Base-by-base conservation (phyloP, 2,113 vertebrate species). In the Grus americana region DNA sequence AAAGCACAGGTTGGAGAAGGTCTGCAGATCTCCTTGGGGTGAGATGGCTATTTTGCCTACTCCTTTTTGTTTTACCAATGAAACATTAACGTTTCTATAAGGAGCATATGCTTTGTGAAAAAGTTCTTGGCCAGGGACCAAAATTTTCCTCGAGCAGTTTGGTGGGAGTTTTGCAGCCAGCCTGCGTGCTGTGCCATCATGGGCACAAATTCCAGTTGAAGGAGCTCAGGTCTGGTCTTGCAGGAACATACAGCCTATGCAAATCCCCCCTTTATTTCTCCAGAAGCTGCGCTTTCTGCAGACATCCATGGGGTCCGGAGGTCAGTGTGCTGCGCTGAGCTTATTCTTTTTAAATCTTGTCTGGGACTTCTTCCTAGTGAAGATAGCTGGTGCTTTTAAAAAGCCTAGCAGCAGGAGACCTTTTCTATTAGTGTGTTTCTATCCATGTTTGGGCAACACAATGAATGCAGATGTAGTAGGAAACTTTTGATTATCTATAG, bases 401-500 rank as follows among this genome's bases (percentile, higher is more conserved):
- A 81, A 86, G 57, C 70, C 34, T 58, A 94, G 78, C 94, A 73
- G 78, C 87, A 91, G 81, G 93, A 93, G 49, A 91, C 62, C 50
- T 83, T 55, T 94, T 86, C 94, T 75, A 10, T 86, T 83, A 74
- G 15, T 86, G 29, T 78, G 47, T 74, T 95, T 93, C 92, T 90
- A 95, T 66, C 91, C 94, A 73, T 70, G 81, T 94, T 96, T 88
- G 78, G 92, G 84, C 70, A 96, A 66, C 93, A 95, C 90, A 79
- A 70, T 92, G 87, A 92, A 94, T 73, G 59, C 93, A 96, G 94
- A 97, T 97, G 90, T 90, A 85, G 84, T 94, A 94, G 85, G 94
- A 96, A 96, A 96, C 87, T 94, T 93, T 32, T 94, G 89, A 96
- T 97, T 95, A 92, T 94, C 96, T 82, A 32, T 93, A 80, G 55